Conservation (phyloP, 2,888 invertebrate genomes). For the Lymantria monacha region DNA sequence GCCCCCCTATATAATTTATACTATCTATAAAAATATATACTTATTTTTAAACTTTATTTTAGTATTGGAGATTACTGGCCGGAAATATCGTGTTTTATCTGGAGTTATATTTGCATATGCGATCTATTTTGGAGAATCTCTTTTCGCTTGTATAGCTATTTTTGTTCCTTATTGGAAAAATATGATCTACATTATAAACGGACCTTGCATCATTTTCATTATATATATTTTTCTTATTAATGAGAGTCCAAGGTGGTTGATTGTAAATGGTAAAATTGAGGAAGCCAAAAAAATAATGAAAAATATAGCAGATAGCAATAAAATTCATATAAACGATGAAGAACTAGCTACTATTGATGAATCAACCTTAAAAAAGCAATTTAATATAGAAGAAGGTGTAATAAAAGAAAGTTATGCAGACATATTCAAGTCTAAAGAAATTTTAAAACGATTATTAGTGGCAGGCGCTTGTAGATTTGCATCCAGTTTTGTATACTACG, state of each 20-base stretch:
- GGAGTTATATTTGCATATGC: conserved; percentile 59
- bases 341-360: conserved; percentile 48
- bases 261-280: conserved; percentile 56
- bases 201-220: conserved; percentile 54
- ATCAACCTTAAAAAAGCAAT: conserved; percentile 46
- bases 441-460: conserved; percentile 51
- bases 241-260: conserved; percentile 69
- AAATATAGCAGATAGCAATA: conserved; percentile 51
- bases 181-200: conserved; percentile 56
- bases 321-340: conserved; percentile 47
- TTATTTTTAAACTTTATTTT: conserved; percentile 15
- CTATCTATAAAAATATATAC: no score
- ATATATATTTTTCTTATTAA: conserved; percentile 45
- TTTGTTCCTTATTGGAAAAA: conserved; percentile 61
- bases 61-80: conserved; percentile 66
- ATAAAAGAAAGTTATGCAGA: conserved; percentile 48
- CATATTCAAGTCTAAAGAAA: conserved; percentile 54
- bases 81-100: conserved; percentile 50
- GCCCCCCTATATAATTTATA: no score
- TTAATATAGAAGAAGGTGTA: conserved; percentile 48
- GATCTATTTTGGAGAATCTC: conserved; percentile 57
- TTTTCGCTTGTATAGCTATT: conserved; percentile 62
- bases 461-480: conserved; percentile 51
- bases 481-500: conserved; percentile 63
- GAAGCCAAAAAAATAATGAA: conserved; percentile 50